phyloP scores from a whole-genome alignment of 1,140 invertebrate species.

The Apocrypta bakeri region DNA sequence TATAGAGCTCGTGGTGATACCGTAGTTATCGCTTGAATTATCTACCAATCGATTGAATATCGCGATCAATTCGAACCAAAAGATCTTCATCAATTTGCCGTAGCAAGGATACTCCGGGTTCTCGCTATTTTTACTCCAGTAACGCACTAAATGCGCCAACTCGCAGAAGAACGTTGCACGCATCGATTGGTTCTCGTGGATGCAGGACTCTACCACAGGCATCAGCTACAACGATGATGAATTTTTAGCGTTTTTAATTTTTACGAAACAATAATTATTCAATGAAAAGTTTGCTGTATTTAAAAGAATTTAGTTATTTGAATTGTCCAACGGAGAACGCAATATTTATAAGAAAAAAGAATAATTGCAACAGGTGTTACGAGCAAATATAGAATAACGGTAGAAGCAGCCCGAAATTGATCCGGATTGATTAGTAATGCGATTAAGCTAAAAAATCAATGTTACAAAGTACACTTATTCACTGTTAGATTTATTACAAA shows the following conservation, averaged over 20 bases:
- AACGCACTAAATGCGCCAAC: constrained; percentile 73
- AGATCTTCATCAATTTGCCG: constrained; percentile 70
- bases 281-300: constrained; percentile 21
- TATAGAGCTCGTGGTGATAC: constrained; percentile 31
- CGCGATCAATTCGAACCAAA: constrained; percentile 74
- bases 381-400: too few species aligned
- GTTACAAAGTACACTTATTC: too few species aligned
- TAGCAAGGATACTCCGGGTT: constrained; percentile 66
- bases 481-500: too few species aligned
- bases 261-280: neutral
- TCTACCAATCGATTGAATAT: constrained; percentile 63
- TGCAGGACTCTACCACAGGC: constrained; percentile 70
- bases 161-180: constrained; percentile 74
- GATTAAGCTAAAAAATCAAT: too few species aligned
- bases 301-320: too few species aligned
- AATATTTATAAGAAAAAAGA: too few species aligned
- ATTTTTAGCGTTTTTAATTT: neutral
- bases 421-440: too few species aligned
- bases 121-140: constrained; percentile 75
- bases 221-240: constrained; percentile 68
- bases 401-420: too few species aligned
- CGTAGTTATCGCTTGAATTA: constrained; percentile 40
- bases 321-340: too few species aligned
- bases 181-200: constrained; percentile 65
- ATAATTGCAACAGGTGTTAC: too few species aligned